These are phyloP conservation scores for Syngnathus typhle DNA, from an alignment of 2,113 vertebrate genomes.

Conservation along the genomic window DNA sequence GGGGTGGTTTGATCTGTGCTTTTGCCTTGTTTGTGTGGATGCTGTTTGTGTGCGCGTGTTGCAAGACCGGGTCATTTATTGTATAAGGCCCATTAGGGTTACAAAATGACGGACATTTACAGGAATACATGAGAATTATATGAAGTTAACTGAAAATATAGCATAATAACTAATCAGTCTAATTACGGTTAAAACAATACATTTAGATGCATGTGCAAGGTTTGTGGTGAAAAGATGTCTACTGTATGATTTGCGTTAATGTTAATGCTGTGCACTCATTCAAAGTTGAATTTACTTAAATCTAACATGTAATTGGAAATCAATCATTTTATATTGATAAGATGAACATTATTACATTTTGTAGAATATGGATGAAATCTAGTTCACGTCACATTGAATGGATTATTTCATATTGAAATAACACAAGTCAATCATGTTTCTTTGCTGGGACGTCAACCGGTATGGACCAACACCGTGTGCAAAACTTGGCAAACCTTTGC, in stretches of 20 bases:
- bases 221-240: background rate
- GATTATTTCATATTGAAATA: no score
- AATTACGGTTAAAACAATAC: background rate
- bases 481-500: no score
- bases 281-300: no score
- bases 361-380: no score
- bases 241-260: background rate
- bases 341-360: no score
- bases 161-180: background rate
- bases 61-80: constrained; percentile 17
- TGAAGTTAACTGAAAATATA: background rate
- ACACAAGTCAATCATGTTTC: no score
- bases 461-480: no score
- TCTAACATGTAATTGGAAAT: no score
- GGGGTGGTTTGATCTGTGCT: constrained; percentile 34
- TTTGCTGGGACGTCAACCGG: no score
- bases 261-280: background rate
- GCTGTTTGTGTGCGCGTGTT: constrained; percentile 24
- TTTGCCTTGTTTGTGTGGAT: constrained; percentile 18
- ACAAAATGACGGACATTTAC: background rate
- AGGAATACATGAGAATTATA: background rate
- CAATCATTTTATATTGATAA: no score
- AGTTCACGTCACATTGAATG: no score
- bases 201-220: background rate
- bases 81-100: constrained; percentile 18